phyloP scores from a whole-genome alignment of 1,140 invertebrate genomes.

The Cydia splendana region DNA sequence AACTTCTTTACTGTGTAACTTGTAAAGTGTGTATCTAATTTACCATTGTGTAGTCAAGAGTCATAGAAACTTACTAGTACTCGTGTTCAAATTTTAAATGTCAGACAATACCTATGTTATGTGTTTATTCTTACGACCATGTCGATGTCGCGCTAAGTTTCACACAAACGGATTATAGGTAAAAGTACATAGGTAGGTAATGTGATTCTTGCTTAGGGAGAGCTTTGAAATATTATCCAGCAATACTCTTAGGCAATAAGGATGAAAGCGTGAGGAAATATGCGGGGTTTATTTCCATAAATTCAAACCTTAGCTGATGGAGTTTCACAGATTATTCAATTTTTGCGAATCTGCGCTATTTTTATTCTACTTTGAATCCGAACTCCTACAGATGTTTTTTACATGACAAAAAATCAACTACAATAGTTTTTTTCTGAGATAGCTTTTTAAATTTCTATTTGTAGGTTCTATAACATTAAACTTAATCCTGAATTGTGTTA shows the following conservation, averaged over 20 bases:
- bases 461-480: too few relatives aligned
- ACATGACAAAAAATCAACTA: too few relatives aligned
- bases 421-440: too few relatives aligned
- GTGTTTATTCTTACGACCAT: constrained; percentile 17
- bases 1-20: neutral
- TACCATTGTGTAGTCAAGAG: neutral
- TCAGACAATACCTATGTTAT: neutral
- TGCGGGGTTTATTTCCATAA: constrained; percentile 11
- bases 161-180: constrained; percentile 41
- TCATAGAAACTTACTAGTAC: neutral
- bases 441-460: too few relatives aligned
- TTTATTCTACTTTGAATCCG: neutral
- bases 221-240: constrained; percentile 49
- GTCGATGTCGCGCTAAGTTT: constrained; percentile 36
- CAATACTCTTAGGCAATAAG: constrained; percentile 32
- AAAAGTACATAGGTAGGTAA: constrained; percentile 53
- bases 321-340: neutral
- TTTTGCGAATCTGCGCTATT: constrained; percentile 2
- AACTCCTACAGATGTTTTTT: too few relatives aligned
- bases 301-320: neutral
- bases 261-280: constrained; percentile 28
- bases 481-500: too few relatives aligned
- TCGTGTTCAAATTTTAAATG: neutral
- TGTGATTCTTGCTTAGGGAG: constrained; percentile 49
- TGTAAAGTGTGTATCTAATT: neutral